Conservation (phyloP, 2,888 invertebrate genomes). For the Cloeon dipterum region DNA sequence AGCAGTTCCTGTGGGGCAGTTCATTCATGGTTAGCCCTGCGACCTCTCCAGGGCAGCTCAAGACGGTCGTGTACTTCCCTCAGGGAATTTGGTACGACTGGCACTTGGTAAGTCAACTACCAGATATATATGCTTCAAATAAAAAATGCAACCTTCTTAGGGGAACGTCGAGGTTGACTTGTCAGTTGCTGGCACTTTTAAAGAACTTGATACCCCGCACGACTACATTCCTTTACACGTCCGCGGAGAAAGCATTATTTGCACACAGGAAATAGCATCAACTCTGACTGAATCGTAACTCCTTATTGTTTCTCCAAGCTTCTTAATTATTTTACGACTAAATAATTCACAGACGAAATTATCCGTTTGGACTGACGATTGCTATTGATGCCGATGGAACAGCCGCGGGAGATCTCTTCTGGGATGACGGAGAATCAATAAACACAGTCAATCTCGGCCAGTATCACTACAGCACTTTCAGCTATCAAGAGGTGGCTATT, state of each 20-base stretch:
- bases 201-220: conserved; percentile 5
- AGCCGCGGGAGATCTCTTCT: conserved; percentile 12
- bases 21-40: no score
- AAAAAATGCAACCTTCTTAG: no score
- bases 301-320: not conserved
- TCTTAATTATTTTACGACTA: no score
- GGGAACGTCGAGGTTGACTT: no score
- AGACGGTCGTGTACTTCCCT: conserved; percentile 15
- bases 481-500: no score
- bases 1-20: no score
- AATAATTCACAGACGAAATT: conserved; percentile 10
- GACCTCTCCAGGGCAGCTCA: no score
- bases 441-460: conserved; percentile 8
- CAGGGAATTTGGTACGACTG: conserved; percentile 13
- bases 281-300: not conserved
- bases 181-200: not conserved
- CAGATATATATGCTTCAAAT: no score
- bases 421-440: conserved; percentile 13
- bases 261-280: conserved; percentile 9
- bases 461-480: conserved; percentile 8
- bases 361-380: conserved; percentile 13
- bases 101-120: conserved; percentile 11
- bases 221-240: conserved; percentile 10
- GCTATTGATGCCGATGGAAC: conserved; percentile 10
- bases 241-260: conserved; percentile 12